Evolutionary conservation across 2,888 invertebrate genomes (phyloP).

Genomic region (Hololepta plana): DNA sequence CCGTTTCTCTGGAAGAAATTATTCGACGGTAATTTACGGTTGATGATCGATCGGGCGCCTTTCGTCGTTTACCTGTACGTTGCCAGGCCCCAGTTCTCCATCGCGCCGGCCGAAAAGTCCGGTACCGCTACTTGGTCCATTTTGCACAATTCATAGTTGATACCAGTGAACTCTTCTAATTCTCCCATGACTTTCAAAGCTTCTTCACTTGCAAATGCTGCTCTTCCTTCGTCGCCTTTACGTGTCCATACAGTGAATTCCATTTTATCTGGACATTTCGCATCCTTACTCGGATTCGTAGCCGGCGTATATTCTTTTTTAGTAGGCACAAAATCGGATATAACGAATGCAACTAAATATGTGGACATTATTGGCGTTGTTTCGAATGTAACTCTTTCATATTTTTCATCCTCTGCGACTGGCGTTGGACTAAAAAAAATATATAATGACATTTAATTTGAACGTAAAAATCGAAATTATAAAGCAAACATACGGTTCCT

Average conservation of each 20-base stretch:
- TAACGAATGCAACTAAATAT: constrained; percentile 69
- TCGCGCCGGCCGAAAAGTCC: constrained; percentile 69
- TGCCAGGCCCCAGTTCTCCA: constrained; percentile 86
- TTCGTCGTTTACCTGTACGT: constrained; percentile 49
- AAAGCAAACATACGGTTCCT: not conserved
- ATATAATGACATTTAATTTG: not conserved
- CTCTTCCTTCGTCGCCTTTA: constrained; percentile 27
- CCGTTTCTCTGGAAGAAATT: constrained; percentile 33
- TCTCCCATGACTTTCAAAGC: constrained; percentile 29
- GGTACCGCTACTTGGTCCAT: constrained; percentile 74
- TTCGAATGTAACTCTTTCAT: constrained; percentile 23
- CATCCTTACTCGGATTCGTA: constrained; percentile 1
- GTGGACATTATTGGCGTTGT: constrained; percentile 55
- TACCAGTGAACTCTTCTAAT: constrained; percentile 38
- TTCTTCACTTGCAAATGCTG: constrained; percentile 26
- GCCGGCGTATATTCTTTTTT: no score
- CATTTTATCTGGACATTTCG: constrained; percentile 5
- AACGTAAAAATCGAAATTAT: not conserved
- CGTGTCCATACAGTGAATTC: constrained; percentile 29
- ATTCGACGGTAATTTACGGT: not conserved
- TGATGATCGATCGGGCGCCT: not conserved
- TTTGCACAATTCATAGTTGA: constrained; percentile 45
- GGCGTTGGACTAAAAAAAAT: not conserved
- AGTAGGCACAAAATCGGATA: constrained; percentile 52
- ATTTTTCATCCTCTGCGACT: constrained; percentile 9